A percentile compares a stretch with the other conserved stretches of the same genome.
Conservation (phyloP, 2,113 vertebrate species). For the Ameiurus melas region DNA sequence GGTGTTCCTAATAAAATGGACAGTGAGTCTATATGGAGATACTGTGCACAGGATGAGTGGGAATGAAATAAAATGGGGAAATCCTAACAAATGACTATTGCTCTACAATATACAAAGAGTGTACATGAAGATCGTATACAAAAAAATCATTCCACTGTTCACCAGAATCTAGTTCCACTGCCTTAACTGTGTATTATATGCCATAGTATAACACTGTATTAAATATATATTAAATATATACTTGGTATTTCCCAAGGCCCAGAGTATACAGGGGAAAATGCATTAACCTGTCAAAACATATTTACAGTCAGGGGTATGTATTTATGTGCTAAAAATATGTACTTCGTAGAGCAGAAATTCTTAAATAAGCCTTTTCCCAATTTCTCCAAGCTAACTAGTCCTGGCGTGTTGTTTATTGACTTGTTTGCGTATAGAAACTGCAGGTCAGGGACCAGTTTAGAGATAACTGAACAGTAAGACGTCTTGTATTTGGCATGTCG, state of each 20-base stretch:
- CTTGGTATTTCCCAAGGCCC: not conserved
- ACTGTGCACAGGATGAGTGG: not conserved
- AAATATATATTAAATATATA: too few species aligned
- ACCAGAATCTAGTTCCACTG: not conserved
- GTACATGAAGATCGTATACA: not conserved
- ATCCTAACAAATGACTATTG: not conserved
- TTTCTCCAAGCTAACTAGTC: not conserved
- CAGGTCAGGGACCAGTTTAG: not conserved
- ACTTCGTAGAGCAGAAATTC: not conserved
- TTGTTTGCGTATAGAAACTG: not conserved
- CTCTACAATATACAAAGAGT: not conserved
- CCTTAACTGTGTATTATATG: not conserved
- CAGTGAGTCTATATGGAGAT: not conserved
- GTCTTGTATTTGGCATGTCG: not conserved
- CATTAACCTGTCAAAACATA: not conserved
- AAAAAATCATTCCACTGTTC: not conserved
- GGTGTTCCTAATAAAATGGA: not conserved
- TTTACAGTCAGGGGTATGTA: not conserved
- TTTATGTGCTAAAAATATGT: not conserved
- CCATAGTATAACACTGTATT: not conserved
- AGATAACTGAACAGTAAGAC: not conserved
- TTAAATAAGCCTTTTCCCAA: not conserved
- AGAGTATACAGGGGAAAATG: not conserved
- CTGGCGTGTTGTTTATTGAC: not conserved
- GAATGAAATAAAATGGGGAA: not conserved